Percentiles rank a stretch among this genome's conserved stretches.
Evolutionary conservation across 2,797 vertebrate species (phyloP).

Genomic region (Ptychadena robeensis): DNA sequence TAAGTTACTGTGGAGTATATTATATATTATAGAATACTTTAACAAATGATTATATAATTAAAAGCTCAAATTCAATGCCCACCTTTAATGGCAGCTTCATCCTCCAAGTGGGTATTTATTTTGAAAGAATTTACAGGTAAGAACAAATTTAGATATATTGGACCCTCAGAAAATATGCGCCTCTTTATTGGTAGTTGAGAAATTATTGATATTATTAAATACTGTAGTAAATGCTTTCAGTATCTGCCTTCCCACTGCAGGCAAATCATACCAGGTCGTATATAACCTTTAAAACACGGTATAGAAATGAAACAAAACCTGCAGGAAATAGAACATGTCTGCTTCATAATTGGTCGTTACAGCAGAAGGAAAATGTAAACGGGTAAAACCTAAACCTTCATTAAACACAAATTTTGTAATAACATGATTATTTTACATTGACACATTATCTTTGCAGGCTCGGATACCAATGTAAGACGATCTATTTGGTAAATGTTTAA

Average conservation of each 20-base stretch:
- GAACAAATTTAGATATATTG: too few relatives aligned
- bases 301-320: not conserved
- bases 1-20: too few relatives aligned
- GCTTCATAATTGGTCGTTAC: not conserved
- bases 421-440: not conserved
- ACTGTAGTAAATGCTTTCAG: not conserved
- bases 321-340: not conserved
- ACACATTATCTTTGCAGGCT: not conserved
- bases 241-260: not conserved
- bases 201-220: not conserved
- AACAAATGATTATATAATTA: too few relatives aligned
- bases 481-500: constrained; percentile 5
- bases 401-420: not conserved
- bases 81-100: too few relatives aligned
- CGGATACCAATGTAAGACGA: not conserved
- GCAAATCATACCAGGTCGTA: not conserved
- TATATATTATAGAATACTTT: too few relatives aligned
- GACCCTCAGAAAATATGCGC: too few relatives aligned
- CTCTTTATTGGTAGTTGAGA: too few relatives aligned
- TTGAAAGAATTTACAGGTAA: too few relatives aligned
- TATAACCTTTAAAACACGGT: not conserved
- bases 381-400: not conserved
- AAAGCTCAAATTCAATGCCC: too few relatives aligned
- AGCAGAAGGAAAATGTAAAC: not conserved
- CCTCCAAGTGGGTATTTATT: too few relatives aligned